Percentiles rank a stretch among this genome's conserved stretches.
Conservation (phyloP, 2,888 invertebrate species). For the Nysson spinosus region DNA sequence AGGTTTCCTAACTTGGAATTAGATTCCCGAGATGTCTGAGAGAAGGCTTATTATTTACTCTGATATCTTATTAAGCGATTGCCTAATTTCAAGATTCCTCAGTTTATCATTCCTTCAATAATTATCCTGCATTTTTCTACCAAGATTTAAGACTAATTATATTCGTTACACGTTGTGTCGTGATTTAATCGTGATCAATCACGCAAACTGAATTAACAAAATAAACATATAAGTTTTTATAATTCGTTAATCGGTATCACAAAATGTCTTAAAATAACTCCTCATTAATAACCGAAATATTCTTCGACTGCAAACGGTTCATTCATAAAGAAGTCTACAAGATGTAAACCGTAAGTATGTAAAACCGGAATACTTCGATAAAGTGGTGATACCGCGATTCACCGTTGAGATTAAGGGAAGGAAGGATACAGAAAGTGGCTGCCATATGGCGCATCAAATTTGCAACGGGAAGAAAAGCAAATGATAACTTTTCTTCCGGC, state of each 20-base stretch:
- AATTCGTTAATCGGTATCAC: too few relatives aligned
- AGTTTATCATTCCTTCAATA: background rate
- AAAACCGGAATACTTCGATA: too few relatives aligned
- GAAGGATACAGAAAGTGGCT: conserved; percentile 6
- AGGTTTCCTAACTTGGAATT: conserved; percentile 40
- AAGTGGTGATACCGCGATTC: background rate
- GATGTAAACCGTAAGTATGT: too few relatives aligned
- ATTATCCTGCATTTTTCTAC: background rate
- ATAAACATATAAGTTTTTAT: too few relatives aligned
- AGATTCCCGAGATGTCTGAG: conserved; percentile 21
- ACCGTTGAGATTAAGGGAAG: conserved; percentile 16
- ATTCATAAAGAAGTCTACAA: too few relatives aligned
- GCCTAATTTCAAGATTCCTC: conserved; percentile 2
- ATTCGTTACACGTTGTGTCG: background rate
- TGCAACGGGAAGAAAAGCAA: conserved; percentile 12
- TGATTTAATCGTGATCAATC: too few relatives aligned
- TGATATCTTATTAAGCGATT: conserved; percentile 31
- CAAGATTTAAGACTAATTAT: too few relatives aligned
- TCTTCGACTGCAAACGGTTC: too few relatives aligned
- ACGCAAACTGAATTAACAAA: too few relatives aligned
- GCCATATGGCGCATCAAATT: conserved; percentile 4
- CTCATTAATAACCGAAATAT: too few relatives aligned
- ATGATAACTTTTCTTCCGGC: conserved; percentile 39
- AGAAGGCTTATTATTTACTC: conserved; percentile 22
- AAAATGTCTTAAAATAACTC: too few relatives aligned